Percentiles rank a stretch among this genome's conserved stretches.
Evolutionary conservation across 2,888 invertebrate species (phyloP).

Genomic region (Auanema freiburgensis): DNA sequence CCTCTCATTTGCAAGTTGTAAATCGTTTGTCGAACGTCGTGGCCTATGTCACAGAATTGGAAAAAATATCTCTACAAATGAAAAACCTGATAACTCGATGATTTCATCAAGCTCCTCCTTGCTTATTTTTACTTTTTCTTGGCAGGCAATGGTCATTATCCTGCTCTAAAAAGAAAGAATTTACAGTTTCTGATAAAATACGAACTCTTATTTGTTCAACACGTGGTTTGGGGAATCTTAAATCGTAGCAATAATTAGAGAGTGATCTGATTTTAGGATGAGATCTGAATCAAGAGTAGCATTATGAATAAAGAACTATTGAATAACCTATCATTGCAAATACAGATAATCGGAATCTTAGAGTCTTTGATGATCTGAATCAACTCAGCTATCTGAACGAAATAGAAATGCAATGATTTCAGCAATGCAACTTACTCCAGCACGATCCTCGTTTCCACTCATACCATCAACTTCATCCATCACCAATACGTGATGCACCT

Average conservation of each 20-base stretch:
- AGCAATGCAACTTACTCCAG: constrained; percentile 74
- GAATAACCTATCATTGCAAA: constrained; percentile 86
- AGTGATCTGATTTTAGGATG: constrained; percentile 81
- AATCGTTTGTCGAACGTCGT: constrained; percentile 78
- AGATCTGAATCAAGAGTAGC: constrained; percentile 4
- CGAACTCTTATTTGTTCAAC: constrained; percentile 84
- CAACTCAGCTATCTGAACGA: constrained; percentile 74
- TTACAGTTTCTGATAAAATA: constrained; percentile 33
- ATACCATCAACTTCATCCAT: constrained; percentile 99
- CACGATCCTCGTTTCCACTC: constrained; percentile 98
- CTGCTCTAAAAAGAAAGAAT: constrained; percentile 73
- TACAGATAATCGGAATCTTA: constrained; percentile 87
- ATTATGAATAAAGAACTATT: constrained; percentile 65
- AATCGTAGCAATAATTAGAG: constrained; percentile 89
- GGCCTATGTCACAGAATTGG: constrained; percentile 72
- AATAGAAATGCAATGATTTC: background rate
- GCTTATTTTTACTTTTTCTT: constrained; percentile 79
- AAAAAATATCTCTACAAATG: background rate
- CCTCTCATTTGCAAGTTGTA: constrained; percentile 84
- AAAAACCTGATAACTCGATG: constrained; percentile 70
- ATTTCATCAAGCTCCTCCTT: constrained; percentile 80
- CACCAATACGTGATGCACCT: constrained; percentile 83
- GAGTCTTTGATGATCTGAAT: constrained; percentile 85
- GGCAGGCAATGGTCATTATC: constrained; percentile 86
- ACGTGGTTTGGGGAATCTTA: constrained; percentile 81